Base-by-base conservation (phyloP, 2,113 vertebrate genomes). In the Apteryx mantelli region DNA sequence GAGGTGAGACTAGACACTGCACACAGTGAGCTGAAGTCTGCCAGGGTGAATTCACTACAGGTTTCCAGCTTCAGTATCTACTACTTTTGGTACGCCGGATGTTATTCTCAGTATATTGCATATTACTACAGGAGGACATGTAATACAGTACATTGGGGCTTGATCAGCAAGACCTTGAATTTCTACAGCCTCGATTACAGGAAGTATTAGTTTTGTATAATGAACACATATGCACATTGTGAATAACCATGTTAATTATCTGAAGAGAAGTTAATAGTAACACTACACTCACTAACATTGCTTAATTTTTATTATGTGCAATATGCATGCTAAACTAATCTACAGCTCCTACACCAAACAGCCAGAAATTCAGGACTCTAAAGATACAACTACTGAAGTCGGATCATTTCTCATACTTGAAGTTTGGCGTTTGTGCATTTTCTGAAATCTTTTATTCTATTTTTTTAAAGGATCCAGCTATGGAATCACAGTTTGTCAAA, bases 401-500 rank as follows among this genome's bases (percentile, higher is more conserved):
- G 52, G 78, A 81, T 91, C 81, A 83, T 96, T 96, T 91, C 91
- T 78, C 58, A 53, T 85, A 88, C 95, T 93, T 91, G 13, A 92
- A 42, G 64, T 92, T 89, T 78, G 83, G 92, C 92, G 76, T 90
- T 88, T 88, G 80, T 56, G 81, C 48, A 50, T 93, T 97, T 93
- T 75, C 79, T 93, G 36, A 91, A 70, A 82, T 82, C 83, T 96
- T 97, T 97, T 97, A 80, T 97, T 97, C 19, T 61, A 3, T 79
- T 91, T 38, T 89, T 66, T 61, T 34, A 68, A 93, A 88, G 83
- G 70, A 80, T 88, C 68, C 96, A 96, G 95, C 94, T 86, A 94
- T 88, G 94, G 92, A 97, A 95, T 96, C 81, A 76, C 88, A 56
- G 19, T 86, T 96, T 81, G 93, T 96, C 93, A 97, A 96, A 97